Percentiles rank a stretch among this genome's conserved stretches.
These are phyloP conservation scores for Fragariocoptes setiger DNA, from an alignment of 1,140 invertebrate genomes.

Conservation along the genomic window DNA sequence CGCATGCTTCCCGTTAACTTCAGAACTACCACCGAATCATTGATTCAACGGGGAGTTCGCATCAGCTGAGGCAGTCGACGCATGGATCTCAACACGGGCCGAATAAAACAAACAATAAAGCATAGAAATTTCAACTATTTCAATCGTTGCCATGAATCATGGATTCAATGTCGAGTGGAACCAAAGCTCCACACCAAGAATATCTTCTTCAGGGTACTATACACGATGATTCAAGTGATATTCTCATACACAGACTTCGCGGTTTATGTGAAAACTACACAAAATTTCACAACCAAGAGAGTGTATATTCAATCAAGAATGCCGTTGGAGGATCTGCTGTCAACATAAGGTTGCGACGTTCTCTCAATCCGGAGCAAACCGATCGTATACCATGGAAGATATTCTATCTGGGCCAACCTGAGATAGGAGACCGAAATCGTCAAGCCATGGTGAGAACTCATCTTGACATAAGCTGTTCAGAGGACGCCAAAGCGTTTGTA, in stretches of 20 bases:
- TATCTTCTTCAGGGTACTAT: constrained; percentile 68
- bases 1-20: no score
- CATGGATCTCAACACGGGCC: no score
- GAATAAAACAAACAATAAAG: no score
- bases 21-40: no score
- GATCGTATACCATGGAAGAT: constrained; percentile 17
- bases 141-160: no score
- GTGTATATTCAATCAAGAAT: constrained; percentile 19
- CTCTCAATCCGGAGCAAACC: constrained; percentile 15
- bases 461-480: constrained; percentile 60
- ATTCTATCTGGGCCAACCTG: constrained; percentile 50
- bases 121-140: no score
- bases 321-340: constrained; percentile 1
- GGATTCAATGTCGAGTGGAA: no score
- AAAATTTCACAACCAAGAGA: constrained; percentile 51
- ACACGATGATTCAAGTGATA: constrained; percentile 57
- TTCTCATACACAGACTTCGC: constrained; percentile 55
- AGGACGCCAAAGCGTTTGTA: constrained; percentile 60
- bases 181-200: constrained; percentile 52
- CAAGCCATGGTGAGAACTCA: constrained; percentile 62
- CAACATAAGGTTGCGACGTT: constrained; percentile 11
- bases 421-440: constrained; percentile 50
- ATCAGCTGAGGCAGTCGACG: no score
- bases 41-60: no score
- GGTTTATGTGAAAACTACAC: constrained; percentile 81